Evolutionary conservation across 2,888 invertebrate species (phyloP), one percentile per base, ranked within the genome.

Genomic region (Tholera decimalis): DNA sequence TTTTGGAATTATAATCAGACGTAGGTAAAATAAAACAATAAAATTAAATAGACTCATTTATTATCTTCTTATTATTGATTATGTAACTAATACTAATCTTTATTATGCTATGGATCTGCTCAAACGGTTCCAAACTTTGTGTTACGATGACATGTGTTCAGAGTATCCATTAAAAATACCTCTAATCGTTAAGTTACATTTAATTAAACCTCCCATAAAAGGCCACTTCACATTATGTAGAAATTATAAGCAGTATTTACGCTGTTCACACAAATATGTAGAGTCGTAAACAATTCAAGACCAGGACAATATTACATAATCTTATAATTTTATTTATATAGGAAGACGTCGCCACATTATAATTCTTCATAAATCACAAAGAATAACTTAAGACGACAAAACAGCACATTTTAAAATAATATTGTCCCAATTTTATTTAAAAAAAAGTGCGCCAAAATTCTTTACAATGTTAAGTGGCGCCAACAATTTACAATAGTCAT

Each of bases 61-160:
- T 88, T 87, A 83, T 87, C 85, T 87, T 87, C 86, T 89, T 85
- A 85, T 79, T 78, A 83, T 74, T 83, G 79, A 86, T 85, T 83
- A 83, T 84, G 88, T 90, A 88, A 89, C 88, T 90, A 91, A 85
- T 78, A 81, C 88, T 91, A 92, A 87, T 83, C 87, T 87, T 64
- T 20, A 69, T 64, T 87, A 73, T 77, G 77, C 75, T 84, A 85
- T 78, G 71, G 75, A 84, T 79, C 65, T 73, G 64, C 39, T 62
- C 51, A 26, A 46, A 66, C 41, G 33, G 50, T 49, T 30, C 58
- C 58, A 61, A 73, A 66, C 33, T 30, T 39, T 59, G 59, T 54
- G 46, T 81, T 65, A 81, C 24, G 56, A 77, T 69, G 73, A 78
- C 71, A 82, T 77, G 74, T 80, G 76, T 74, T 76, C 64, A 57